A percentile compares a stretch with the other conserved stretches of the same genome.
Evolutionary conservation across 2,797 vertebrate species (phyloP).

Genomic region (Urophycis tenuis): DNA sequence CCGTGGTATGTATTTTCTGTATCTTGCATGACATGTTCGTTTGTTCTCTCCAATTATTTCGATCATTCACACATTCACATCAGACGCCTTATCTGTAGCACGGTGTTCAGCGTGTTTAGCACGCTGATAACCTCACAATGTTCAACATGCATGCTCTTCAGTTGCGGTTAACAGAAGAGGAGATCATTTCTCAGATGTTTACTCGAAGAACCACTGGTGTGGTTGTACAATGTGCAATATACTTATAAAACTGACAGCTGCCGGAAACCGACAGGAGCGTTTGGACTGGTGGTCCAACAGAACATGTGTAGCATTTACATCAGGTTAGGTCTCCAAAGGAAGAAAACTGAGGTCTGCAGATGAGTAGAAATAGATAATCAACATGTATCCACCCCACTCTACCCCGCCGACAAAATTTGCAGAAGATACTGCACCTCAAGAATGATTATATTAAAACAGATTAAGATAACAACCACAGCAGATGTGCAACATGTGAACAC

Average conservation of each 20-base stretch:
- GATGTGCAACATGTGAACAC: not conserved
- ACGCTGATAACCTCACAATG: conserved; percentile 22
- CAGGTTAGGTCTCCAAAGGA: conserved; percentile 29
- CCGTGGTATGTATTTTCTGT: not conserved
- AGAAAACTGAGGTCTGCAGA: conserved; percentile 43
- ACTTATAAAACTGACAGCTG: not conserved
- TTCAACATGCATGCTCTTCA: conserved; percentile 5
- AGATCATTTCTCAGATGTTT: not conserved
- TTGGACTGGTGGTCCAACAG: not conserved
- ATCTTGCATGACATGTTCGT: conserved; percentile 26
- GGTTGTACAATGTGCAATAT: not conserved
- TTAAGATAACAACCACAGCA: not conserved
- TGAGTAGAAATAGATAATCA: conserved; percentile 50
- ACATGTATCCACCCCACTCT: conserved; percentile 54
- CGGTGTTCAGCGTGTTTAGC: not conserved
- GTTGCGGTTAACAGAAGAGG: not conserved
- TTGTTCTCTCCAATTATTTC: conserved; percentile 34
- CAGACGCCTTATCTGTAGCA: conserved; percentile 19
- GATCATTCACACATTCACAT: conserved; percentile 52
- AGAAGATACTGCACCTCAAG: not conserved
- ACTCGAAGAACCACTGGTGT: conserved; percentile 12
- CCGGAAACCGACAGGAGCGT: not conserved
- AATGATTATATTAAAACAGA: not conserved
- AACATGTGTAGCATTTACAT: conserved; percentile 3
- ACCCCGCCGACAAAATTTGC: not conserved